Percentiles rank a stretch among this genome's conserved stretches.
These are phyloP conservation scores for Oxyscelio sp. DNA, from an alignment of 2,888 invertebrate genomes.

Conservation along the genomic window DNA sequence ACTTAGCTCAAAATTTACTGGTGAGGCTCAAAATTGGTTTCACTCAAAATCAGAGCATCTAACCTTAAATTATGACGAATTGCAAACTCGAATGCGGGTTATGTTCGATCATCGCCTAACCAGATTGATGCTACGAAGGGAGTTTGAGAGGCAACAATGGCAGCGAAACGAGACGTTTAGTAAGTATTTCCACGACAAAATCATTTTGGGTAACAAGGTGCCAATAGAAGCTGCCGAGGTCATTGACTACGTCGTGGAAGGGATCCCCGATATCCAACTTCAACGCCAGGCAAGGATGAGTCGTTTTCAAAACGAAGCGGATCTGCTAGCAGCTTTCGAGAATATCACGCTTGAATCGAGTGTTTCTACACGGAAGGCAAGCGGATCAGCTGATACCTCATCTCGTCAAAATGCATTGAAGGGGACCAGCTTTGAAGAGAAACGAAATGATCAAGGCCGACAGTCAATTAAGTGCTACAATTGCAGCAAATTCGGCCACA, in stretches of 20 bases:
- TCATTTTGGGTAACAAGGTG: neutral
- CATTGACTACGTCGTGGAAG: constrained; percentile 16
- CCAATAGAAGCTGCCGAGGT: neutral
- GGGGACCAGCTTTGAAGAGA: too few species aligned
- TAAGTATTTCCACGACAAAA: constrained; percentile 73
- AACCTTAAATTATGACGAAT: neutral
- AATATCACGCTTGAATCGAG: constrained; percentile 7
- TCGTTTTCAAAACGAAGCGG: constrained; percentile 25
- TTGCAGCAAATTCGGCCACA: constrained; percentile 36
- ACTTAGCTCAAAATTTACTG: constrained; percentile 39
- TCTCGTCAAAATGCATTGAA: too few species aligned
- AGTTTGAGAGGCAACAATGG: constrained; percentile 75
- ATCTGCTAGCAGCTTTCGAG: constrained; percentile 3
- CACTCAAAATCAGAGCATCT: constrained; percentile 28
- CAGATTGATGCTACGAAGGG: constrained; percentile 55
- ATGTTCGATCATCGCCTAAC: constrained; percentile 71
- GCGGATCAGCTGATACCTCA: neutral
- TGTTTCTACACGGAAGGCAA: neutral
- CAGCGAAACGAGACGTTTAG: constrained; percentile 61
- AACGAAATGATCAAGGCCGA: neutral
- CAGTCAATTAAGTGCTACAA: constrained; percentile 39
- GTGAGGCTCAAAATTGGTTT: constrained; percentile 16
- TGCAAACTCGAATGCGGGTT: constrained; percentile 24
- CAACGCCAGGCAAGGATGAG: constrained; percentile 56
- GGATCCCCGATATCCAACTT: constrained; percentile 22